Evolutionary conservation across 2,797 vertebrate species (phyloP).

Genomic region (Chaetophractus vellerosus): DNA sequence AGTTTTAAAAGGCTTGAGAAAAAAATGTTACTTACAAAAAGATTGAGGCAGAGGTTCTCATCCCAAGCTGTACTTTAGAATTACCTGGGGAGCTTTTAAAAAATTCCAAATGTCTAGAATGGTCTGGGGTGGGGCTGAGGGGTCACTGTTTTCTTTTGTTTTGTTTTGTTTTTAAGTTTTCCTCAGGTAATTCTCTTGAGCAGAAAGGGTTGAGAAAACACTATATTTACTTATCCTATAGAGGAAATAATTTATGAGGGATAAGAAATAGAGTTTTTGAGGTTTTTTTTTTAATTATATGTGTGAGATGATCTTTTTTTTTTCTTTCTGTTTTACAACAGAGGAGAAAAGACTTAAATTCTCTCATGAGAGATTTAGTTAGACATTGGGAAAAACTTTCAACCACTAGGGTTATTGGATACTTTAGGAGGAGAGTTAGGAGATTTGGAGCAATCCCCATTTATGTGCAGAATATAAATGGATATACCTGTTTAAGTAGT

Average conservation of each 20-base stretch:
- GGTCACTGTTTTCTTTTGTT: neutral
- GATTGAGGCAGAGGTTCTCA: neutral
- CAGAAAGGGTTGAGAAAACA: neutral
- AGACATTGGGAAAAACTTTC: neutral
- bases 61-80: neutral
- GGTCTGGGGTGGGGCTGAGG: neutral
- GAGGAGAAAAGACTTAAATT: slow-evolving; percentile 1
- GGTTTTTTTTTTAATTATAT: neutral
- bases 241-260: slow-evolving; percentile 1
- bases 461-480: neutral
- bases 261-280: neutral
- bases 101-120: neutral
- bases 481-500: neutral
- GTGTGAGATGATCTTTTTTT: neutral
- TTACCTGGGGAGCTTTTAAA: neutral
- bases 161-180: neutral
- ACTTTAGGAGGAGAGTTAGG: neutral
- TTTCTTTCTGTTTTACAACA: neutral
- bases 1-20: slow-evolving; percentile 11
- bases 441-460: neutral
- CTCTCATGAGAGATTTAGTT: neutral
- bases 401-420: neutral
- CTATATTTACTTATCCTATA: neutral
- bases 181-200: neutral
- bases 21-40: slow-evolving; percentile 22